phyloP scores from a whole-genome alignment of 1,140 invertebrate species.

The Drosophila seguyi region DNA sequence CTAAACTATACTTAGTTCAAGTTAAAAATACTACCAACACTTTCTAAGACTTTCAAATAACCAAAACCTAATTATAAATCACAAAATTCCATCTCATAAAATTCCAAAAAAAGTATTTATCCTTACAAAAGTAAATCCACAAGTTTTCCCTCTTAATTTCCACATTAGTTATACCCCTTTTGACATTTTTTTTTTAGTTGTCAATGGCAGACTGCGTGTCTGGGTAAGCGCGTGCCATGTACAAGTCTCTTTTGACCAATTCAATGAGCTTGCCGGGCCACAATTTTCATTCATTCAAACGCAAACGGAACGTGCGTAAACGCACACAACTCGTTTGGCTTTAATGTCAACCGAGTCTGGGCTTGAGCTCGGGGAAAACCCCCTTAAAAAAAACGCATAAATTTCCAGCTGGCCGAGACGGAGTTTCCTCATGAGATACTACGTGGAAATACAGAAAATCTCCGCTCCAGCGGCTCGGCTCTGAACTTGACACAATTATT shows the following conservation, averaged over 20 bases:
- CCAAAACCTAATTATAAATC: no score
- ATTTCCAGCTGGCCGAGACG: conserved; percentile 20
- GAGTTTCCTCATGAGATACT: conserved; percentile 31
- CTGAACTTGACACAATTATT: conserved; percentile 77
- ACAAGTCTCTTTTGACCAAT: conserved; percentile 4
- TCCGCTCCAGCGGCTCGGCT: conserved; percentile 17
- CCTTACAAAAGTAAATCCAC: no score
- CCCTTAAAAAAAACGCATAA: conserved; percentile 41
- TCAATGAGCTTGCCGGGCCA: conserved; percentile 15
- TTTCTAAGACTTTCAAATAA: neutral
- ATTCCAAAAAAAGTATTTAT: no score
- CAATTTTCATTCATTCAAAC: conserved; percentile 51
- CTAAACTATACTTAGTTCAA: neutral
- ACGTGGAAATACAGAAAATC: conserved; percentile 34
- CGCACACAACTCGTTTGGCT: conserved; percentile 76
- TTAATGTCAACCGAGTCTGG: conserved; percentile 58
- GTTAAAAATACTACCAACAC: neutral
- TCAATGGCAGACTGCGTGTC: conserved; percentile 16
- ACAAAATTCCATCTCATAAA: no score
- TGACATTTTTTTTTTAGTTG: conserved; percentile 21
- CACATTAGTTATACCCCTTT: conserved; percentile 13
- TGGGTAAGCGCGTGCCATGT: conserved; percentile 16
- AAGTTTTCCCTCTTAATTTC: neutral
- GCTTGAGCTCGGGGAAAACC: conserved; percentile 22
- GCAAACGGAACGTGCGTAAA: conserved; percentile 70